Evolutionary conservation across 2,888 invertebrate genomes (phyloP), one percentile per base, ranked within the genome.

Genomic region (Ariolimax columbianus): DNA sequence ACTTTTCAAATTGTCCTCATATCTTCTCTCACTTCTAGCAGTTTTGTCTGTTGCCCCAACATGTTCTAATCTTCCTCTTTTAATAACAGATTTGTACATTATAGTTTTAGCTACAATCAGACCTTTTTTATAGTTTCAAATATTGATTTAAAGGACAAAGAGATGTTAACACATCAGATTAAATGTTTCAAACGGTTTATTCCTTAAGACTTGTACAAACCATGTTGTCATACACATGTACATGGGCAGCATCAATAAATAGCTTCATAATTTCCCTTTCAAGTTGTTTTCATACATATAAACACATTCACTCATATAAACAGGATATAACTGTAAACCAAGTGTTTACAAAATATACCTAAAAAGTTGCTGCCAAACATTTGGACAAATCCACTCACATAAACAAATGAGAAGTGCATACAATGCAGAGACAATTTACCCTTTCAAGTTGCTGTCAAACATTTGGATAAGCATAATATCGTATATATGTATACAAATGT

Each of bases 181-280:
- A 72, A 3, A 26, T 40, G 72, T 75, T 47, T 75, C 19, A 75
- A 75, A 75, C 51, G 33, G 3, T 75, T 75, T 36, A 75, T 75
- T 75, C 36, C 33, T 75, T 75, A 75, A 51, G 33, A 75, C 47
- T 75, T 47, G 30, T 75, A 75, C 51, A 75, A 75, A 51, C 30
- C 75, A 75, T 75, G 26, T 47, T 75, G 51, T 75, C 33, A 51
- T 51, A 47, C 47, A 47, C 51, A 51, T 72, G 72, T 33, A 75
- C 75, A 51, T 33, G 19, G 33, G 51, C 36, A 51, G 30, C 19
- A 75, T 51, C 26, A 75, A 75, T 75, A 75, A 75, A 75, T 75
- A 75, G 51, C 19, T 51, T 51, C 51, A 51, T 75, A 51, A 51
- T 75, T 51, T 51, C 51, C 75, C 33, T 75, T 23, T 47, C 73